These are phyloP conservation scores for Clarias macrocephalus DNA, from an alignment of 2,113 vertebrate species.

Conservation along the genomic window DNA sequence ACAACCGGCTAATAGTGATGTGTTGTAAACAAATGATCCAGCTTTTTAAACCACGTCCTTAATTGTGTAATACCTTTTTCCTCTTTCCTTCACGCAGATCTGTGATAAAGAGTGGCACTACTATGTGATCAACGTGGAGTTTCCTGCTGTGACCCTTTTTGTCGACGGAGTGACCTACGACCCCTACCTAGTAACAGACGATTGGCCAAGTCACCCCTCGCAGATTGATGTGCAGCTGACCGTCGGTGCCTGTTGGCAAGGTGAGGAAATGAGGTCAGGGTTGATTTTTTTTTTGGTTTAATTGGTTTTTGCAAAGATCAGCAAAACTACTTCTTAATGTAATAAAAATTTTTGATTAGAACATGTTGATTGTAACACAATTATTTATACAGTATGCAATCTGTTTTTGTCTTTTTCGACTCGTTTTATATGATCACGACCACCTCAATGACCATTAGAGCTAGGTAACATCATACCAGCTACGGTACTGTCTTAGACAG, in stretches of 20 bases:
- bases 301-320: background rate
- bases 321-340: no score
- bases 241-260: slow-evolving; percentile 97
- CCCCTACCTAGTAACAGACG: slow-evolving; percentile 96
- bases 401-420: no score
- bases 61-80: background rate
- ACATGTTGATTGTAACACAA: no score
- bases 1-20: no score
- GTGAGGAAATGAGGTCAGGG: slow-evolving; percentile 66
- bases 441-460: no score
- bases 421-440: no score
- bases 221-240: slow-evolving; percentile 94
- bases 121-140: slow-evolving; percentile 93
- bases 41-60: background rate
- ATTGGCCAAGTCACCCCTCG: slow-evolving; percentile 94
- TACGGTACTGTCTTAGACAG: background rate
- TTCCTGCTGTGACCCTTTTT: slow-evolving; percentile 90
- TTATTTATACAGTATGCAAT: no score
- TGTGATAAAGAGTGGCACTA: slow-evolving; percentile 99
- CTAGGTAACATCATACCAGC: no score
- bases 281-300: background rate
- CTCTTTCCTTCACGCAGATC: slow-evolving; percentile 75
- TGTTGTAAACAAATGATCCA: no score
- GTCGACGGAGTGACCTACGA: slow-evolving; percentile 93
- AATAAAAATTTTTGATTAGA: no score